Conservation (phyloP, 2,113 vertebrate species). For the Lycaon pictus region DNA sequence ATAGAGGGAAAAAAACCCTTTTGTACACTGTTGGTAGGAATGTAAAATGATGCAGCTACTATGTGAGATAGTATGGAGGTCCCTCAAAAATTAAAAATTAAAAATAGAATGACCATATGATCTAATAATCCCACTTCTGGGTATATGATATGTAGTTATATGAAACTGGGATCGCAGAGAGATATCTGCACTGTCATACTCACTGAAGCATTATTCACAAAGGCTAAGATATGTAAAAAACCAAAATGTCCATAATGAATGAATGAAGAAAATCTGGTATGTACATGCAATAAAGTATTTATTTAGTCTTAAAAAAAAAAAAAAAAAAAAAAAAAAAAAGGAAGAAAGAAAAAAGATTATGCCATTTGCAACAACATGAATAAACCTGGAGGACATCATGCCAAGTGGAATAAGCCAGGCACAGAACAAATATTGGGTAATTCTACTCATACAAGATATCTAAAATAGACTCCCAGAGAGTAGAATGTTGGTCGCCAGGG, state of each 20-base stretch:
- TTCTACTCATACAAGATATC: background rate
- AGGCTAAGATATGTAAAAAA: background rate
- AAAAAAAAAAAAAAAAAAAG: background rate
- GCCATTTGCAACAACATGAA: background rate
- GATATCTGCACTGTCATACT: background rate
- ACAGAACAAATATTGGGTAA: background rate
- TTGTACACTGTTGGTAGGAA: background rate
- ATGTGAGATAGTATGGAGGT: background rate
- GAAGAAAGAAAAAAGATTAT: background rate
- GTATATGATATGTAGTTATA: background rate
- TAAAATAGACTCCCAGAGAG: background rate
- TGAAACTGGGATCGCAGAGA: background rate
- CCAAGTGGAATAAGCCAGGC: background rate
- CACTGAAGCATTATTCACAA: background rate
- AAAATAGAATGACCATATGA: background rate
- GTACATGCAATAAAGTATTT: background rate
- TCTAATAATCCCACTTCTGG: background rate
- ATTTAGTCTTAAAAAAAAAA: background rate
- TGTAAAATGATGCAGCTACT: background rate
- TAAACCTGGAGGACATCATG: background rate
- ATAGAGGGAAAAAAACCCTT: background rate
- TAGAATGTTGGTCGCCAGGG: background rate
- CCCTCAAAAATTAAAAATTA: constrained; percentile 1
- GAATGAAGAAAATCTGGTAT: background rate
- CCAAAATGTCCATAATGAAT: background rate